These are phyloP conservation scores for Scarus forsteni DNA, from an alignment of 2,797 vertebrate genomes.

Conservation along the genomic window DNA sequence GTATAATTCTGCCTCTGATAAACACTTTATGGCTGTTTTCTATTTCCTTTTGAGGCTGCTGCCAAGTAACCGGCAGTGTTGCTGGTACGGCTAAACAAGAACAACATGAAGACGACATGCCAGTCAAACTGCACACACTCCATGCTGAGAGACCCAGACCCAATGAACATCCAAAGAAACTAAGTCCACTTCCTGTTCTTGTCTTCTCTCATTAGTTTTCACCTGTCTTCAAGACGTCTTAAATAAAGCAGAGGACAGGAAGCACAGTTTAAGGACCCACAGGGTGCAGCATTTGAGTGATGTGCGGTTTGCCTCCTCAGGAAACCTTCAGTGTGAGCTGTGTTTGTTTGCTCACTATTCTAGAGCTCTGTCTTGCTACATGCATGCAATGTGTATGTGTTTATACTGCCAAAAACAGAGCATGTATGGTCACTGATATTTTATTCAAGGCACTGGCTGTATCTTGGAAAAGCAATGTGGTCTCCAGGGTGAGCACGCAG, in stretches of 20 bases:
- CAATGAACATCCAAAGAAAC: slow-evolving; percentile 54
- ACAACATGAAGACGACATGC: slow-evolving; percentile 73
- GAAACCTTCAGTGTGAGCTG: slow-evolving; percentile 30
- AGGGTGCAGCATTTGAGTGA: slow-evolving; percentile 52
- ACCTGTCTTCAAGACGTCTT: slow-evolving; percentile 58
- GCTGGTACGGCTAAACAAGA: slow-evolving; percentile 74
- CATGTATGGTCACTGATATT: slow-evolving; percentile 62
- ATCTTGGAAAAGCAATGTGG: slow-evolving; percentile 73
- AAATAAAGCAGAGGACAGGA: slow-evolving; percentile 31
- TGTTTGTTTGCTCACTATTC: slow-evolving; percentile 34
- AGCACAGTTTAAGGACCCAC: slow-evolving; percentile 30
- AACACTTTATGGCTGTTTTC: slow-evolving; percentile 81
- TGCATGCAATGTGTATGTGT: slow-evolving; percentile 9
- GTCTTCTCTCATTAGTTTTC: slow-evolving; percentile 66
- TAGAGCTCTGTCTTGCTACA: slow-evolving; percentile 22
- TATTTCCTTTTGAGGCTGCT: slow-evolving; percentile 69
- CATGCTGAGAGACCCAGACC: slow-evolving; percentile 50
- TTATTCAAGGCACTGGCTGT: slow-evolving; percentile 69
- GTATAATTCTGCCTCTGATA: slow-evolving; percentile 74
- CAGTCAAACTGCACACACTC: slow-evolving; percentile 61
- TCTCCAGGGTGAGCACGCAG: slow-evolving; percentile 60
- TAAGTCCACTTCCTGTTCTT: slow-evolving; percentile 59
- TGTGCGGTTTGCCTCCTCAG: slow-evolving; percentile 51
- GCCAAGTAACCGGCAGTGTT: slow-evolving; percentile 75
- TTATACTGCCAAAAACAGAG: slow-evolving; percentile 4